Evolutionary conservation across 2,888 invertebrate genomes (phyloP).

Genomic region (Lycaena phlaeas): DNA sequence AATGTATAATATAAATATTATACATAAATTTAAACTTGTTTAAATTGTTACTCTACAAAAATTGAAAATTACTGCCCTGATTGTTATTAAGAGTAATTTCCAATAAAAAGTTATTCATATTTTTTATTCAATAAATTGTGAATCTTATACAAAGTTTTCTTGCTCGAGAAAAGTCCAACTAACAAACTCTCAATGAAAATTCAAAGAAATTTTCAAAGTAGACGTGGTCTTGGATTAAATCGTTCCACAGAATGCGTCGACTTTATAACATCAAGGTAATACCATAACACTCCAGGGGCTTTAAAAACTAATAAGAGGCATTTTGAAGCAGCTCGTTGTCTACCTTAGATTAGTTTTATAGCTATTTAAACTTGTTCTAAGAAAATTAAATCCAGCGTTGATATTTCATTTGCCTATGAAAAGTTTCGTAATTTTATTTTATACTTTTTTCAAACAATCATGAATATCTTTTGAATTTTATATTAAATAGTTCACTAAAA

Average conservation of each 20-base stretch:
- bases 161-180: conserved; percentile 5
- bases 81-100: not conserved
- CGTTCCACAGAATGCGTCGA: conserved; percentile 7
- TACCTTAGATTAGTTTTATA: conserved; percentile 46
- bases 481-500: too few species aligned
- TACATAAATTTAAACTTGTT: too few species aligned
- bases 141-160: not conserved
- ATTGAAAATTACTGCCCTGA: too few species aligned
- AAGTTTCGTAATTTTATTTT: not conserved
- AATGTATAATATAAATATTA: too few species aligned
- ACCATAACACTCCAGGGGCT: conserved; percentile 11
- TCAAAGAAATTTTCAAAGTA: conserved; percentile 8
- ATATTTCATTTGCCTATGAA: not conserved
- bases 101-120: too few species aligned
- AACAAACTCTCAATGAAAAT: conserved; percentile 8
- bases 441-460: too few species aligned
- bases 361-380: conserved; percentile 43
- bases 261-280: conserved; percentile 10
- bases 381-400: conserved; percentile 43
- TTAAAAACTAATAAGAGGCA: conserved; percentile 16
- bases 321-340: conserved; percentile 29
- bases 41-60: too few species aligned
- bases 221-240: conserved; percentile 8
- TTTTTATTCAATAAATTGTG: conserved; percentile 3
- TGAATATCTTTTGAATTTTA: too few species aligned